A percentile compares a stretch with the other conserved stretches of the same genome.
Evolutionary conservation across 2,888 invertebrate genomes (phyloP).

Genomic region (Machimus rusticus): DNA sequence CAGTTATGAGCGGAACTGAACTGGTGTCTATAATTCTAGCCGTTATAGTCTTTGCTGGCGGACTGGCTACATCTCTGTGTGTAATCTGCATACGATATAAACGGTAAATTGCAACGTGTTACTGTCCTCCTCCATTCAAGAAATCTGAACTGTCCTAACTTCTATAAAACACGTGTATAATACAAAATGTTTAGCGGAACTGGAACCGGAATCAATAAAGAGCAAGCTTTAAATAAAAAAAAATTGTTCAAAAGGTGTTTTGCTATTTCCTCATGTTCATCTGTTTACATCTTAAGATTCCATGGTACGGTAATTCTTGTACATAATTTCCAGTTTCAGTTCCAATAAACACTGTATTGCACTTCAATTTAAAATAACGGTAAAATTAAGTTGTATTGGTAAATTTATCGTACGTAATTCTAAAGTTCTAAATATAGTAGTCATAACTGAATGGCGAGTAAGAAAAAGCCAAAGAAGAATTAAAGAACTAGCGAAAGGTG

Average conservation of each 20-base stretch:
- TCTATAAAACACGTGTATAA: not conserved
- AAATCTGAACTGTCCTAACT: not conserved
- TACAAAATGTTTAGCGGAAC: constrained; percentile 35
- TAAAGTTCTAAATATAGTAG: not conserved
- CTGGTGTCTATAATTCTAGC: constrained; percentile 82
- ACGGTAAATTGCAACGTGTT: constrained; percentile 56
- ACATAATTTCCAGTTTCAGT: constrained; percentile 15
- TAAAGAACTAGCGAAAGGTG: not conserved
- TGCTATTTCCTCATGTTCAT: not conserved
- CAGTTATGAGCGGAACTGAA: constrained; percentile 73
- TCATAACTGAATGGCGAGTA: not conserved
- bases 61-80: constrained; percentile 79
- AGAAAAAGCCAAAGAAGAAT: not conserved
- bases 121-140: not conserved
- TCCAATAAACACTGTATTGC: constrained; percentile 39
- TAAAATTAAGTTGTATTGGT: constrained; percentile 42
- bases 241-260: constrained; percentile 1
- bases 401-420: not conserved
- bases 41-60: constrained; percentile 82
- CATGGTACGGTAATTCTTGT: not conserved
- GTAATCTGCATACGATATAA: constrained; percentile 73
- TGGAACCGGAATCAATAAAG: constrained; percentile 32
- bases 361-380: constrained; percentile 48
- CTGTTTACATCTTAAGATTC: not conserved
- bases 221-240: constrained; percentile 11